Base-by-base conservation (phyloP, 2,888 invertebrate genomes). In the Drosophila hawaiiensis region DNA sequence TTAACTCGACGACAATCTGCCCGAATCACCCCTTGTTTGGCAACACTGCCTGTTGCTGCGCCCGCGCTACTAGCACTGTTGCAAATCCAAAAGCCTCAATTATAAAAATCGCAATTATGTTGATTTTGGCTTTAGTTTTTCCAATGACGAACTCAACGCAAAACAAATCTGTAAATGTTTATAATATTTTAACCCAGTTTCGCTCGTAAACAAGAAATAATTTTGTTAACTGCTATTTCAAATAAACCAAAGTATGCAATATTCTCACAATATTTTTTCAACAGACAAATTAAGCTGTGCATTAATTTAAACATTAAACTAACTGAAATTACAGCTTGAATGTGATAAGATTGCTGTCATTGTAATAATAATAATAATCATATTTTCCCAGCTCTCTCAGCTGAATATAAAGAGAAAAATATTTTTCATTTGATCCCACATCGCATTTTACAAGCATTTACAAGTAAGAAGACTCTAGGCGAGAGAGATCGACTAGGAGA, bases 1-100 rank as follows among this genome's bases (percentile, higher is more conserved):
- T 73, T 67, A 83, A 79, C 82, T 82, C 68, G 68, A 50, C 80
- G 70, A 78, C 83, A 89, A 85, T 87, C 90, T 80, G 72, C 73
- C 71, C 67, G 73, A 78, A 83, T 85, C 84, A 69, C 49, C 82
- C 76, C 52, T 60, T 50, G 54, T 74, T 68, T 58, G 68, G 43
- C 61, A 53, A 61, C 33, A 41, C 35, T 52, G 60, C 16, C 60
- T 60, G 28, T 60, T 59, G 59, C 47, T 14, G 35, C 35, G 14
- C 35, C 70, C 37, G 49, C 41, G 28, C 14, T 25, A 43, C 39
- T 28, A 14, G n/a, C 52, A 31, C 12, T 52, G n/a, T 4, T 47
- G 47, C 9, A 47, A 47, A 47, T 47, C 47, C 16, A 25, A 25
- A 25, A 25, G 47, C 9, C 16, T 25, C 25, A 25, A 25, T 47